These are phyloP conservation scores for Gnathonemus echidnorhynchus DNA, from an alignment of 2,113 vertebrate species.

Conservation along the genomic window DNA sequence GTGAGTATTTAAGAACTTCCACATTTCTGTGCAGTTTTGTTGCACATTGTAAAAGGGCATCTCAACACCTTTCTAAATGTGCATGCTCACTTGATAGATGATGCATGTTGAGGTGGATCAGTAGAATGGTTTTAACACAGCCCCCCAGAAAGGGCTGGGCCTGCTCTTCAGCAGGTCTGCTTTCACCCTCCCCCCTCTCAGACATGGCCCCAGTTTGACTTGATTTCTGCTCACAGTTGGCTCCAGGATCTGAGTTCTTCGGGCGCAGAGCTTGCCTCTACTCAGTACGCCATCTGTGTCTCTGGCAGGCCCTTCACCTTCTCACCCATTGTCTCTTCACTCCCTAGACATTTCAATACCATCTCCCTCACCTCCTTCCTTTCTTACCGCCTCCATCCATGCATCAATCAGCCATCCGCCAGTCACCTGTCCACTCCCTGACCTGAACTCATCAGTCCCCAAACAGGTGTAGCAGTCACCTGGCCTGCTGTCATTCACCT, in stretches of 20 bases:
- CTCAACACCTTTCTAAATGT: neutral
- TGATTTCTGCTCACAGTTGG: neutral
- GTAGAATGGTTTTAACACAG: neutral
- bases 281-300: neutral
- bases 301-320: constrained; percentile 1
- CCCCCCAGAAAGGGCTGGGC: neutral
- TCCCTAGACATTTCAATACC: neutral
- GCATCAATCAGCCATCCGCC: neutral
- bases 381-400: neutral
- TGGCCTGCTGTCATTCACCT: neutral
- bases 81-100: neutral
- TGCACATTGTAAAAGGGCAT: neutral
- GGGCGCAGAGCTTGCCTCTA: neutral
- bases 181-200: neutral
- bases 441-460: neutral
- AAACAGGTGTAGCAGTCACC: neutral
- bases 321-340: neutral
- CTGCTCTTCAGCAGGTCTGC: neutral
- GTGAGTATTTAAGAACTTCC: neutral
- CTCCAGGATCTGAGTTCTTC: neutral
- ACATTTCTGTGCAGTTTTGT: neutral
- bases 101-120: neutral
- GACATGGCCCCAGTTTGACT: constrained; percentile 4
- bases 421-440: neutral
- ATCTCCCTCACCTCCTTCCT: neutral